These are phyloP conservation scores for Ascidia mentula DNA, from an alignment of 23 tunicate species.

Conservation along the genomic window DNA sequence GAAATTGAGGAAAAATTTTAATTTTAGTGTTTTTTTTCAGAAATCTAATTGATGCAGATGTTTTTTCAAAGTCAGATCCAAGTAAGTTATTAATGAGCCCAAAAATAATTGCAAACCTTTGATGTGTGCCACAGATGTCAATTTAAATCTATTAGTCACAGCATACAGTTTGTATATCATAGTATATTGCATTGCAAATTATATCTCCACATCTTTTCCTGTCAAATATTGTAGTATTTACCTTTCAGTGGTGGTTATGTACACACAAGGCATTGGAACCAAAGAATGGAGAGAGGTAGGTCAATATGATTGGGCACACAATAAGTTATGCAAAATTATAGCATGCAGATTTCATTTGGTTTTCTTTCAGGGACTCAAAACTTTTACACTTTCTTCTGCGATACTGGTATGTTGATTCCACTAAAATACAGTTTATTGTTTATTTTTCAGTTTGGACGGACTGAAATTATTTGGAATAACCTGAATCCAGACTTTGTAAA, in stretches of 20 bases:
- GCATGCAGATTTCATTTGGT: too few species aligned
- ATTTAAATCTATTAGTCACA: background rate
- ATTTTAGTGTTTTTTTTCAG: conserved; percentile 28
- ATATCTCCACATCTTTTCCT: too few species aligned
- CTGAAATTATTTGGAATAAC: conserved; percentile 69
- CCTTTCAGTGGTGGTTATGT: conserved; percentile 89
- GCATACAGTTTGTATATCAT: too few species aligned
- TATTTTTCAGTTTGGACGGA: conserved; percentile 65
- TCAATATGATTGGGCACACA: background rate
- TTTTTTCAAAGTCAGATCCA: conserved; percentile 97
- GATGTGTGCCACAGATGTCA: background rate
- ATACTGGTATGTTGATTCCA: too few species aligned
- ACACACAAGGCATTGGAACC: conserved; percentile 67
- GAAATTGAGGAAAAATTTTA: too few species aligned
- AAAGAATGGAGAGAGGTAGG: conserved; percentile 94
- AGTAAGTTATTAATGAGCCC: conserved; percentile 42
- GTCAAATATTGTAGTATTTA: background rate
- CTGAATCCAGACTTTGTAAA: conserved; percentile 88
- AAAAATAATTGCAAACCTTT: background rate
- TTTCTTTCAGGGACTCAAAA: too few species aligned
- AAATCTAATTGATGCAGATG: conserved; percentile 87
- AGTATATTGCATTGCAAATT: too few species aligned
- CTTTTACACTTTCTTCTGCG: too few species aligned
- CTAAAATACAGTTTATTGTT: too few species aligned
- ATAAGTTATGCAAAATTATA: too few species aligned